A percentile compares a stretch with the other conserved stretches of the same genome.
Evolutionary conservation across 2,888 invertebrate genomes (phyloP).

Genomic region (Xylota segnis): DNA sequence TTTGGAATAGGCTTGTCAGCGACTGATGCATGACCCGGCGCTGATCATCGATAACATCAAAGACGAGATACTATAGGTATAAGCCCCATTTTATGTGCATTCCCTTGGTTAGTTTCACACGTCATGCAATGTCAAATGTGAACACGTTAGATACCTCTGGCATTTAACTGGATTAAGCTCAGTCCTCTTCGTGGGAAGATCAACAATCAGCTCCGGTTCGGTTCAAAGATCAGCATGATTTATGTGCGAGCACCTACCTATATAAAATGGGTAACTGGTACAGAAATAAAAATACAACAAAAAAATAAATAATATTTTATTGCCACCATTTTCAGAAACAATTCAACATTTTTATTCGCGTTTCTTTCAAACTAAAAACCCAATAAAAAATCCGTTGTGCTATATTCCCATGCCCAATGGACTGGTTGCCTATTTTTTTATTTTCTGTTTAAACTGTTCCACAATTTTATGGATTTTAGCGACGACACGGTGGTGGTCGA

Average conservation of each 20-base stretch:
- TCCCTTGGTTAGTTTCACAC: constrained; percentile 47
- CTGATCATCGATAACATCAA: constrained; percentile 38
- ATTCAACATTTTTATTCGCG: background rate
- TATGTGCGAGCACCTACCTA: constrained; percentile 62
- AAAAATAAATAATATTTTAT: constrained; percentile 47
- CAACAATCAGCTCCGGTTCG: constrained; percentile 42
- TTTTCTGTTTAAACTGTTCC: constrained; percentile 1
- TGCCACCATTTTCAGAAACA: constrained; percentile 35
- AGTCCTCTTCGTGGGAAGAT: constrained; percentile 68
- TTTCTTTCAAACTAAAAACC: background rate
- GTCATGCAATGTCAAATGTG: constrained; percentile 74
- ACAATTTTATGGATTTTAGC: constrained; percentile 15
- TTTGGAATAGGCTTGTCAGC: constrained; percentile 20
- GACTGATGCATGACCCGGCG: constrained; percentile 19
- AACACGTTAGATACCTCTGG: constrained; percentile 64
- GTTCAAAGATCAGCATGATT: constrained; percentile 74
- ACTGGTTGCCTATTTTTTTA: constrained; percentile 33
- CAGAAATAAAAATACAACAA: background rate
- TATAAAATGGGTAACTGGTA: constrained; percentile 49
- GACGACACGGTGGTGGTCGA: constrained; percentile 50
- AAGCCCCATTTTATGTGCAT: constrained; percentile 13
- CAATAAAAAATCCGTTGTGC: constrained; percentile 12
- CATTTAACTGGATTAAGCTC: constrained; percentile 55
- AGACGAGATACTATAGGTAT: constrained; percentile 10
- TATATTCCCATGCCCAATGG: constrained; percentile 17